A percentile compares a stretch with the other conserved stretches of the same genome.
Conservation (phyloP, 2,113 vertebrate genomes). For the Lagopus leucura region DNA sequence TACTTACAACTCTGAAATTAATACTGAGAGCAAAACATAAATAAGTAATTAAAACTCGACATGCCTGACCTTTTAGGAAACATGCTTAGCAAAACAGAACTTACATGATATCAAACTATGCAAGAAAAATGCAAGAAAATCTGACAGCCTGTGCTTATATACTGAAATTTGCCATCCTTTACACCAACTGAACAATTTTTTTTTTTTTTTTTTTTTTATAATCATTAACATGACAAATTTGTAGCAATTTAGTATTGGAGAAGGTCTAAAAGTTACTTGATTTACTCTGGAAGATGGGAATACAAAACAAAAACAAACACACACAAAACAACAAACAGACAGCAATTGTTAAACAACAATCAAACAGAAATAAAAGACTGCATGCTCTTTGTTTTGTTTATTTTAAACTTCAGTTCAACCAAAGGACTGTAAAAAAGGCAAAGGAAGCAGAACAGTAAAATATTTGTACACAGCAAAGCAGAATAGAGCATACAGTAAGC, state of each 20-base stretch:
- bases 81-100: neutral
- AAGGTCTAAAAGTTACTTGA: neutral
- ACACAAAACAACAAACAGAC: neutral
- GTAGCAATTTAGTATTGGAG: neutral
- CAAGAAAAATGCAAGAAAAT: neutral
- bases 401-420: neutral
- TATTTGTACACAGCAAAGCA: neutral
- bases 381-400: neutral
- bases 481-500: neutral
- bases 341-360: neutral
- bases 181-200: neutral
- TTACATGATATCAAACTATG: neutral
- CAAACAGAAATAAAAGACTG: neutral
- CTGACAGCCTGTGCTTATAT: neutral
- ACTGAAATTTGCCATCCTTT: neutral
- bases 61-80: neutral
- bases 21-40: neutral
- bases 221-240: neutral
- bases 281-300: neutral
- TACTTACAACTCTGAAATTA: neutral
- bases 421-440: neutral
- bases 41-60: neutral
- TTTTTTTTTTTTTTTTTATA: neutral
- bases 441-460: neutral
- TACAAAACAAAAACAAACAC: neutral